Evolutionary conservation across 2,797 vertebrate species (phyloP).

Genomic region (Karalla daura): DNA sequence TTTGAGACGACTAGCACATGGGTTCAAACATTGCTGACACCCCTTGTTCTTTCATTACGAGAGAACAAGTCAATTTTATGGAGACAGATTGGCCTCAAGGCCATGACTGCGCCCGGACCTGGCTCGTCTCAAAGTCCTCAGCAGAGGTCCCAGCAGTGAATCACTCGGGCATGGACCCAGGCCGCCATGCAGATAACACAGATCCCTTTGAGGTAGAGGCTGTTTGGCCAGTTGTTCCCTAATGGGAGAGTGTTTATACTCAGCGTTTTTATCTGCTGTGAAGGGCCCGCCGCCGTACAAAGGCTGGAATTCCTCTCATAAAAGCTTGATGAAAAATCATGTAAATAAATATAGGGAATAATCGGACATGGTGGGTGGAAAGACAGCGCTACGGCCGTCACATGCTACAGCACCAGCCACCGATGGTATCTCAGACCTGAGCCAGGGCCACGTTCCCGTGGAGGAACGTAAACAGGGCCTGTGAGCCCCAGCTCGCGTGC

Average conservation of each 20-base stretch:
- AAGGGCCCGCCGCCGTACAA: constrained; percentile 57
- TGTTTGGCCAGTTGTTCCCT: constrained; percentile 72
- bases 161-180: constrained; percentile 51
- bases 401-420: constrained; percentile 31
- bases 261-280: constrained; percentile 73
- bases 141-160: constrained; percentile 62
- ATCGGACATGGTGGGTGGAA: constrained; percentile 54
- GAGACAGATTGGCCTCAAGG: constrained; percentile 69
- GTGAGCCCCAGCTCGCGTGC: constrained; percentile 19
- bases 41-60: constrained; percentile 43
- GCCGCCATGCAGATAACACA: constrained; percentile 73
- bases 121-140: constrained; percentile 69
- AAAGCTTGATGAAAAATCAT: constrained; percentile 44
- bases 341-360: constrained; percentile 58
- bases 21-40: constrained; percentile 45
- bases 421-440: constrained; percentile 58
- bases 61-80: constrained; percentile 60
- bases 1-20: constrained; percentile 34
- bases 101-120: constrained; percentile 55
- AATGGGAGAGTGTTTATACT: constrained; percentile 83
- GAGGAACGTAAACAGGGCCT: constrained; percentile 43
- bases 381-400: constrained; percentile 14
- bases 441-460: constrained; percentile 35
- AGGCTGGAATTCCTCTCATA: constrained; percentile 65
- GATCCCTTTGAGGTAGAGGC: constrained; percentile 74